Evolutionary conservation across 2,797 vertebrate genomes (phyloP).

Genomic region (Ispidina lecontei): DNA sequence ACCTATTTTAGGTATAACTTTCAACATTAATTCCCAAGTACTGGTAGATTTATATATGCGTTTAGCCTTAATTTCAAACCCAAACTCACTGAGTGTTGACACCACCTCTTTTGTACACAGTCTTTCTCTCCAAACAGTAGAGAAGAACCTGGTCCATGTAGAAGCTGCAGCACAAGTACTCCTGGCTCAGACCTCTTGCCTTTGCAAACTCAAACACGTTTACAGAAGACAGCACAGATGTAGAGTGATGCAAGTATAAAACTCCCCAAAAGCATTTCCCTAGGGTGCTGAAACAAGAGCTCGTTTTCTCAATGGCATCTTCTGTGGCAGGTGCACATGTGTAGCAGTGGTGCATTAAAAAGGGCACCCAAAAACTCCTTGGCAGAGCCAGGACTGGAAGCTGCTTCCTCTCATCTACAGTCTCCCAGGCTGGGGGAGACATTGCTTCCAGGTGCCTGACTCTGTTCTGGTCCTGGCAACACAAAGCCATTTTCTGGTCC

Average conservation of each 20-base stretch:
- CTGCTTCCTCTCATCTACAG: not conserved
- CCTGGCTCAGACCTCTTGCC: not conserved
- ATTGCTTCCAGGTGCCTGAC: not conserved
- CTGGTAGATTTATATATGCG: not conserved
- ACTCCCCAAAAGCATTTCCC: not conserved
- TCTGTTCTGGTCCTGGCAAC: not conserved
- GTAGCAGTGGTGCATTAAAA: not conserved
- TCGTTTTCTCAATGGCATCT: not conserved
- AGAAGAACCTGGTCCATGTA: not conserved
- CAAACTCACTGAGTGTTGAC: not conserved
- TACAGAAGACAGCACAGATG: not conserved
- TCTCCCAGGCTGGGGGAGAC: not conserved
- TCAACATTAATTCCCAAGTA: not conserved
- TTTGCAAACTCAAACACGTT: not conserved
- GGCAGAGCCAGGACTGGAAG: not conserved
- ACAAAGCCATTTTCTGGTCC: not conserved
- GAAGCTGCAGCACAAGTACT: not conserved
- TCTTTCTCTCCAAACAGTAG: not conserved
- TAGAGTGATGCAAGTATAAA: slow-evolving; percentile 4
- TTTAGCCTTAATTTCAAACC: not conserved
- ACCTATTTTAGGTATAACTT: not conserved
- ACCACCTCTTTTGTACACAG: not conserved
- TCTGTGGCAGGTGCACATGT: not conserved
- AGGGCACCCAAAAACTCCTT: not conserved
- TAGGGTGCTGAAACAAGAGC: not conserved